Conservation (phyloP, 2,113 vertebrate genomes). For the Alexandromys fortis region DNA sequence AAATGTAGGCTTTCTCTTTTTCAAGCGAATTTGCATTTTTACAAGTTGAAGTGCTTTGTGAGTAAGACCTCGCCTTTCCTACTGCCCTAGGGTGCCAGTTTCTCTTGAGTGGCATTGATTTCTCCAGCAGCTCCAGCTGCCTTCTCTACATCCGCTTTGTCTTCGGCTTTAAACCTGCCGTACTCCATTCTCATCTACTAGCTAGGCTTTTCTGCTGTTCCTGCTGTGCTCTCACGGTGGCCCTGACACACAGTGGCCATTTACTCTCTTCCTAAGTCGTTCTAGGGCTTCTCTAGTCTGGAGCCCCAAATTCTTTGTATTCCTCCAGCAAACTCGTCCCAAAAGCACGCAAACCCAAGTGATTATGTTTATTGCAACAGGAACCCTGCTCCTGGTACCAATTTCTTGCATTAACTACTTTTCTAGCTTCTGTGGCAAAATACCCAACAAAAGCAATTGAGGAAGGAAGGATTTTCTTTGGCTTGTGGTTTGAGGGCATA, state of each 20-base stretch:
- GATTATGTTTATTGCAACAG: neutral
- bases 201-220: neutral
- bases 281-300: neutral
- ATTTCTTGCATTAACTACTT: neutral
- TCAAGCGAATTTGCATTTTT: neutral
- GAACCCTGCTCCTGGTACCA: neutral
- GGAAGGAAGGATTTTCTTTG: neutral
- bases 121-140: neutral
- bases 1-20: neutral
- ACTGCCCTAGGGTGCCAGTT: neutral
- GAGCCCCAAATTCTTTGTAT: neutral
- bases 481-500: neutral
- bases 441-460: neutral
- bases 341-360: neutral
- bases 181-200: neutral
- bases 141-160: neutral
- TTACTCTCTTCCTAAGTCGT: neutral
- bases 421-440: neutral
- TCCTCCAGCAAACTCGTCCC: neutral
- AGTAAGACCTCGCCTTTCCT: neutral
- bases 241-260: neutral
- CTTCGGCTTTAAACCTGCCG: neutral
- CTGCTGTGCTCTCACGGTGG: neutral
- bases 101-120: neutral
- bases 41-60: neutral